Percentiles rank a stretch among this genome's conserved stretches.
Evolutionary conservation across 2,888 invertebrate genomes (phyloP).

Genomic region (Orthosia gracilis): DNA sequence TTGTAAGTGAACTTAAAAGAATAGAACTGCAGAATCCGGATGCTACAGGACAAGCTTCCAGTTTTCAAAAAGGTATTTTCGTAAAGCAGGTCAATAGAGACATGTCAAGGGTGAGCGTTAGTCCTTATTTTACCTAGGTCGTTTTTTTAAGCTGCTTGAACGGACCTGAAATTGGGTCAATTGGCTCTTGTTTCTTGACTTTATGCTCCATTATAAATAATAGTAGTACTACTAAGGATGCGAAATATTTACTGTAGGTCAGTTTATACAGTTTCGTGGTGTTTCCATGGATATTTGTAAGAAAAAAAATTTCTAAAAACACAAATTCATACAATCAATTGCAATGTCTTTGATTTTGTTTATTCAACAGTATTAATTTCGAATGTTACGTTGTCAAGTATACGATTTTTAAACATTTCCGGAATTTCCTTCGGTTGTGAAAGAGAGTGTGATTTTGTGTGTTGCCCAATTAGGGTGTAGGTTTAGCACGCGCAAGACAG

Average conservation of each 20-base stretch:
- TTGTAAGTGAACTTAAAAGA: background rate
- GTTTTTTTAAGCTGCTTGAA: slow-evolving; percentile 13
- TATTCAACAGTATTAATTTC: too few species aligned
- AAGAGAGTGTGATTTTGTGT: too few species aligned
- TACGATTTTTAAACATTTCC: too few species aligned
- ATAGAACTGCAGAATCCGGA: background rate
- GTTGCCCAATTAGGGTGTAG: too few species aligned
- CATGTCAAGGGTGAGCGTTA: slow-evolving; percentile 2
- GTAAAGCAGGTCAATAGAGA: background rate
- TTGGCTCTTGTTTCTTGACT: background rate
- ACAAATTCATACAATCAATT: too few species aligned
- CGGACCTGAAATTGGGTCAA: slow-evolving; percentile 11
- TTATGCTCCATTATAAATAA: background rate
- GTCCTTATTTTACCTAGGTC: slow-evolving; percentile 15
- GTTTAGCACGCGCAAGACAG: background rate
- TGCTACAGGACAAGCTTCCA: background rate
- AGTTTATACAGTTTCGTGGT: background rate
- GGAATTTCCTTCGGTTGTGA: too few species aligned
- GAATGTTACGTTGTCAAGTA: too few species aligned
- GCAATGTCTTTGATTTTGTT: too few species aligned
- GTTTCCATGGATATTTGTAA: too few species aligned
- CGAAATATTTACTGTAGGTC: background rate
- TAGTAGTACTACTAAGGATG: background rate
- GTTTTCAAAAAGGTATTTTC: background rate
- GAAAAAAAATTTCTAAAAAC: too few species aligned